Evolutionary conservation across 1,140 invertebrate genomes (phyloP), one percentile per base, ranked within the genome.

Genomic region (Psix sp.): DNA sequence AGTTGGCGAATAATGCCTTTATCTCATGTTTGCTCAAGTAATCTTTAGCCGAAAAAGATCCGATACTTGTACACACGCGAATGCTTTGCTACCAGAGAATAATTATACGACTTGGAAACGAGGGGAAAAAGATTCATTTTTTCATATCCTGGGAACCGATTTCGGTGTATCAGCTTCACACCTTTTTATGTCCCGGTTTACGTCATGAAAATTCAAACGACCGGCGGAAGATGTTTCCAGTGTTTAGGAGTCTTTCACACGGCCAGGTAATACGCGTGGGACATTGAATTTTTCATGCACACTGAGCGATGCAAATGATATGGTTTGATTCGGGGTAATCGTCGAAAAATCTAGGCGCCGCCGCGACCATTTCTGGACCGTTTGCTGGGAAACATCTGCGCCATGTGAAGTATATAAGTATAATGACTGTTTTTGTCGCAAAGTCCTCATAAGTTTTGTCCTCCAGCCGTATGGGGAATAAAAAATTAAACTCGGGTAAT

Each of bases 351-450:
- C 42, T 48, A 54, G 65, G 60, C 74, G 66, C 66, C 66, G 20
- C 18, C 33, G 21, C 14, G 56, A 24, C 51, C 54, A 57, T 56
- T 60, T 60, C 54, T 26, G 48, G 43, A 40, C 17, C 24, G 16
- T 18, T 39, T 29, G 10, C 36, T 62, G 31, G 48, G 52, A 60
- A 72, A 72, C 74, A 76, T 76, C 74, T 76, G 74, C 52, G 57
- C 31, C 35, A 52, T 56, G 56, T 59, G 52, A 72, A 71, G 46
- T 52, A 63, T 60, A 46, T 45, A 31, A 38, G 17, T 17, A 49
- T 49, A 31, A 60, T 31, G 45, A 36, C 39, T 33, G 72, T 76
- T 76, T 76, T 76, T 72, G 60, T 54, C 38, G 15, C 43, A 42
- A 52, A 60, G 48, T 17, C 14, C 40, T 24, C 33, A 57, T 42